Base-by-base conservation (phyloP, 2,888 invertebrate species). In the Leptarthrus brevirostris region DNA sequence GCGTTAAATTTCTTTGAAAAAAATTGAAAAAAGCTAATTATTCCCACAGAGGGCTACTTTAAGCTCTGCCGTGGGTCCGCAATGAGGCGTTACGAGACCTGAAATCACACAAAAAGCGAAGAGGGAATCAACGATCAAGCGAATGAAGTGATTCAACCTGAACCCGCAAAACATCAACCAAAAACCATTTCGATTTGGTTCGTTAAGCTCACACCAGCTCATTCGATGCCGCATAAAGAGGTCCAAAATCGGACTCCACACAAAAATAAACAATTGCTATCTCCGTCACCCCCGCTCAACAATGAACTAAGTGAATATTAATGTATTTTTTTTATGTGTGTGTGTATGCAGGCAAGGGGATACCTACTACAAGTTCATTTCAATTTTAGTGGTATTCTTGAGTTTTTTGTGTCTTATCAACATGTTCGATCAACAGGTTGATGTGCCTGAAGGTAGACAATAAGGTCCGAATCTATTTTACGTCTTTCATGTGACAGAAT, bases 121-220 rank as follows among this genome's bases (percentile, higher is more conserved):
- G 5, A 70, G 52, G 18, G 52, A 52, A 54, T 36, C 36, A 54
- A 71, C 70, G 22, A 58, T 56, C 44, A 44, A 20, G n/a, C 72
- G 72, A 72, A 72, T 58, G 72, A 58, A 72, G 72, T 58, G 56
- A 72, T 72, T 58, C 72, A 72, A 72, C 72, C 72, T 58, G 72
- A 72, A 72, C 72, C 72, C 72, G 44, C 72, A 72, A 47, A 72
- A 72, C 56, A 72, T 58, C 56, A 58, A 72, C 72, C 72, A 20
- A 72, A 72, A 72, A 72, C 71, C 72, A 72, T 72, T 72, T 56
- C 56, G 72, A 58, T 72, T 72, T 72, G 72, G 72, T 72, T 72
- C 72, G 72, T 72, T 72, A 72, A 72, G 56, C 56, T 72, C 72
- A 56, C 72, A 72, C 56, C 56, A 56, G 44, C 72, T 72, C 56